phyloP scores from a whole-genome alignment of 2,113 vertebrate species.

The Lota lota region DNA sequence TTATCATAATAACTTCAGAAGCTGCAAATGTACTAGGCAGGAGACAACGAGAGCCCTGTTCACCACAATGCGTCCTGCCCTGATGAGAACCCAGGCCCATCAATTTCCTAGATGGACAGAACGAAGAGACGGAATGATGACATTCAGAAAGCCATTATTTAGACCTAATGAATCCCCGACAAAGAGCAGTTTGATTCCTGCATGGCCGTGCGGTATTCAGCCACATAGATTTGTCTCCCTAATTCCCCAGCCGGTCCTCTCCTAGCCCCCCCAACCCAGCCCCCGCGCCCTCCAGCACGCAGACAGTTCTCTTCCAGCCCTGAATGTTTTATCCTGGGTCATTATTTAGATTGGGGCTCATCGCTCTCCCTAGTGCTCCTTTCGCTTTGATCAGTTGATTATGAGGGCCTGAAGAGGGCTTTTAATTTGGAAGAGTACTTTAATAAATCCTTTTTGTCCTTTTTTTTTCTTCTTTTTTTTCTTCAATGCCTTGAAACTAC shows the following conservation, averaged over 20 bases:
- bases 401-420: neutral
- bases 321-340: slow-evolving; percentile 23
- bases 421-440: neutral
- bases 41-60: slow-evolving; percentile 20
- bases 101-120: slow-evolving; percentile 33
- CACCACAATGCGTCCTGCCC: slow-evolving; percentile 22
- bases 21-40: slow-evolving; percentile 20
- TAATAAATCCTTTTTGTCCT: neutral
- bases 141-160: slow-evolving; percentile 54
- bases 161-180: slow-evolving; percentile 47
- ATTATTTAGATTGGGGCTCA: slow-evolving; percentile 20
- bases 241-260: slow-evolving; percentile 22
- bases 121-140: slow-evolving; percentile 34
- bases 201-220: neutral
- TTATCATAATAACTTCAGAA: slow-evolving; percentile 21
- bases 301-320: slow-evolving; percentile 18
- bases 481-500: too few species aligned
- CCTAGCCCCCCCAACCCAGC: slow-evolving; percentile 21
- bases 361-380: slow-evolving; percentile 1
- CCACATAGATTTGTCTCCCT: neutral
- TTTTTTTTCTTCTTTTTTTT: too few species aligned
- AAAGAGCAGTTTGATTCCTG: slow-evolving; percentile 45
- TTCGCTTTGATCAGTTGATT: neutral
- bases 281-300: slow-evolving; percentile 6
- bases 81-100: slow-evolving; percentile 32